Percentiles rank a stretch among this genome's conserved stretches.
Evolutionary conservation across 2,888 invertebrate genomes (phyloP).

Genomic region (Melanostoma mellinum): DNA sequence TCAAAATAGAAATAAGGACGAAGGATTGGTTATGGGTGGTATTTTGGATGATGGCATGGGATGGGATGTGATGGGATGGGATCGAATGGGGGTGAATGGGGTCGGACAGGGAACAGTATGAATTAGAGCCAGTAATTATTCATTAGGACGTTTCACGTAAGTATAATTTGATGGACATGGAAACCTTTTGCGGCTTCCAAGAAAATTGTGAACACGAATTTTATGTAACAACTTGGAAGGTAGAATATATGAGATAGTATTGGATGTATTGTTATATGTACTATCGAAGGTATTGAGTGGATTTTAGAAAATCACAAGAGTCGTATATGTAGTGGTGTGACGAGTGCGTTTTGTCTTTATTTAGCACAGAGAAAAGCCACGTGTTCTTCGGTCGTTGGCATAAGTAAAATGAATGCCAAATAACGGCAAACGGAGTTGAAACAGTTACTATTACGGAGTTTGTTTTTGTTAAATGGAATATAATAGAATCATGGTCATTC

Average conservation of each 20-base stretch:
- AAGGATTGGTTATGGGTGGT: constrained; percentile 32
- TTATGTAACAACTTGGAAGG: neutral
- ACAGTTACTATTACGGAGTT: no score
- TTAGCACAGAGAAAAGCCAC: no score
- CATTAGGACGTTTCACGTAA: constrained; percentile 73
- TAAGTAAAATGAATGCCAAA: no score
- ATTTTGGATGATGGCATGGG: neutral
- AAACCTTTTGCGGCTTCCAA: constrained; percentile 49
- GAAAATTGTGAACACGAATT: constrained; percentile 29
- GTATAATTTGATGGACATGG: constrained; percentile 72
- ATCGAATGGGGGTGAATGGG: constrained; percentile 20
- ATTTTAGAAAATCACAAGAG: no score
- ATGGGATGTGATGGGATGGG: constrained; percentile 8
- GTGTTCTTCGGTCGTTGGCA: no score
- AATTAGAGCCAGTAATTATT: constrained; percentile 73
- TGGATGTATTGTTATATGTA: neutral
- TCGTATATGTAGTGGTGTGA: no score
- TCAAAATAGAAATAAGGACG: constrained; percentile 41
- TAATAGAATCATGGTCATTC: no score
- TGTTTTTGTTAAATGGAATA: no score
- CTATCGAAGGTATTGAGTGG: no score
- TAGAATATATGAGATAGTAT: neutral
- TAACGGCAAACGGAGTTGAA: no score
- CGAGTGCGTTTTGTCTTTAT: no score
- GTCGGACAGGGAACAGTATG: constrained; percentile 33